Evolutionary conservation across 2,888 invertebrate genomes (phyloP).

Genomic region (Calameuta filiformis): DNA sequence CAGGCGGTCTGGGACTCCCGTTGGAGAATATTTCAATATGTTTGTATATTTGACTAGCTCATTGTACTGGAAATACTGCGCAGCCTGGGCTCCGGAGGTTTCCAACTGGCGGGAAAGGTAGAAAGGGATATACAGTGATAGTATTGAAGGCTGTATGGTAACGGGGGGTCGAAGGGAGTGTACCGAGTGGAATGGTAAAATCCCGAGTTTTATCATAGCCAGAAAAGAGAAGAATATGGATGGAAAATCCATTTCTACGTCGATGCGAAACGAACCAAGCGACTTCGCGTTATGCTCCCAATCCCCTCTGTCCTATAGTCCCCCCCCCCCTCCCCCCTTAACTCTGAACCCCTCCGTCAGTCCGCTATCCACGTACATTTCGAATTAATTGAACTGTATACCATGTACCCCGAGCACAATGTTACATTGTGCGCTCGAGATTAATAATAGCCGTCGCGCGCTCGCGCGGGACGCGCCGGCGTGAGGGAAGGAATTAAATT

Average conservation of each 20-base stretch:
- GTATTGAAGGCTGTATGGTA: no score
- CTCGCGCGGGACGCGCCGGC: constrained; percentile 20
- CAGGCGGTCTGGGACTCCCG: constrained; percentile 9
- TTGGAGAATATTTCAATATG: constrained; percentile 39
- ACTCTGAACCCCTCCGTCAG: constrained; percentile 23
- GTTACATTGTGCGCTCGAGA: constrained; percentile 49
- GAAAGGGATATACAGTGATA: neutral
- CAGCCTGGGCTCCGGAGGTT: constrained; percentile 1
- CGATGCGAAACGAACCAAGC: constrained; percentile 1
- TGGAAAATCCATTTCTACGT: constrained; percentile 27
- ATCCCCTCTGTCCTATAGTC: constrained; percentile 11
- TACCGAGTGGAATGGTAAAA: neutral
- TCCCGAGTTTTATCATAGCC: neutral
- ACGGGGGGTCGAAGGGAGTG: no score
- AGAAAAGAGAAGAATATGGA: constrained; percentile 11
- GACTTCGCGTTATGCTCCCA: constrained; percentile 10
- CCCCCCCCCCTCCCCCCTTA: neutral
- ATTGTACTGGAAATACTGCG: constrained; percentile 33
- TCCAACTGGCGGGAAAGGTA: neutral
- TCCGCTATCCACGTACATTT: constrained; percentile 48
- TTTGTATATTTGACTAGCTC: constrained; percentile 37
- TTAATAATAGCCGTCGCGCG: constrained; percentile 52
- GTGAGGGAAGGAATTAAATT: constrained; percentile 44
- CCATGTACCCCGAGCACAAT: constrained; percentile 42
- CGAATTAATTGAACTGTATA: constrained; percentile 55